Conservation (phyloP, 2,888 invertebrate species). For the Sphaeridia pumilis region DNA sequence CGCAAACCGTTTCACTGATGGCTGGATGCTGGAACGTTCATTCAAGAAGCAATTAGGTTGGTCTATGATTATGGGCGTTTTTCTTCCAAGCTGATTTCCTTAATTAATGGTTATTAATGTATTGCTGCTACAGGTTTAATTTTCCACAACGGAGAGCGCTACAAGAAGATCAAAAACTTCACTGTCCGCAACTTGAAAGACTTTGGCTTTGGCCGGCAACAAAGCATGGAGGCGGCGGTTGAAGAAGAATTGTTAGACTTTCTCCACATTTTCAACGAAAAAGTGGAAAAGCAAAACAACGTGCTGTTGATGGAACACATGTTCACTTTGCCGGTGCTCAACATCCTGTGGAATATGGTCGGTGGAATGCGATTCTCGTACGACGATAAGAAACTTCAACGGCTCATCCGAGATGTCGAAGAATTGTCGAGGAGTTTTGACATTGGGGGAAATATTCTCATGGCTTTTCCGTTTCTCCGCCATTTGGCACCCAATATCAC, state of each 20-base stretch:
- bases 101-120: too few relatives aligned
- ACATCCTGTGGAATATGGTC: slow-evolving; percentile 32
- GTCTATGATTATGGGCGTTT: too few relatives aligned
- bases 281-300: slow-evolving; percentile 6
- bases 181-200: slow-evolving; percentile 25
- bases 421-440: slow-evolving; percentile 25
- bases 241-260: slow-evolving; percentile 29
- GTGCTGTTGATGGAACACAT: slow-evolving; percentile 21
- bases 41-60: slow-evolving; percentile 31
- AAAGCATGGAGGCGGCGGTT: slow-evolving; percentile 27
- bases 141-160: slow-evolving; percentile 28
- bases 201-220: slow-evolving; percentile 28
- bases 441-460: slow-evolving; percentile 30
- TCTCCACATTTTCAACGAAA: slow-evolving; percentile 20
- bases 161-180: slow-evolving; percentile 24
- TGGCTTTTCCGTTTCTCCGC: slow-evolving; percentile 30
- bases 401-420: slow-evolving; percentile 22
- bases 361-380: slow-evolving; percentile 25
- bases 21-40: slow-evolving; percentile 31
- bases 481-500: slow-evolving; percentile 26
- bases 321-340: slow-evolving; percentile 32
- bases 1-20: slow-evolving; percentile 28
- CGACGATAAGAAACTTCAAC: slow-evolving; percentile 25
- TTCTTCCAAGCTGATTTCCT: too few relatives aligned
- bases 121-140: too few relatives aligned